A percentile compares a stretch with the other conserved stretches of the same genome.
Evolutionary conservation across 1,140 invertebrate genomes (phyloP).

Genomic region (Ceratoteleas bidentatus): DNA sequence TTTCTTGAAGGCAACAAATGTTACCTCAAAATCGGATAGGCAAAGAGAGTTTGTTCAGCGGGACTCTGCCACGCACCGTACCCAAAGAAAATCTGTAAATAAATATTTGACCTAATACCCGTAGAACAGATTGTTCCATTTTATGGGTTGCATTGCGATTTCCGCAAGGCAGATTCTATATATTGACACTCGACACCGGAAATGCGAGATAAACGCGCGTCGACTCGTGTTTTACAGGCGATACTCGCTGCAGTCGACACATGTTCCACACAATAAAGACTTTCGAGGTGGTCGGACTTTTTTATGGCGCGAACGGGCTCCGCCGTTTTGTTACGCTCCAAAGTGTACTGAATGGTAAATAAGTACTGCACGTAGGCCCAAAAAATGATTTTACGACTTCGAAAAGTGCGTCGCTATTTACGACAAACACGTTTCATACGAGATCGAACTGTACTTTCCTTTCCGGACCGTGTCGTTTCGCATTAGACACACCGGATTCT

Average conservation of each 20-base stretch:
- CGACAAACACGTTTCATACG: slow-evolving; percentile 26
- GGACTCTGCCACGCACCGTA: not conserved
- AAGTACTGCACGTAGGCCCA: slow-evolving; percentile 3
- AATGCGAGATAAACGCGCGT: slow-evolving; percentile 41
- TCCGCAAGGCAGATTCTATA: slow-evolving; percentile 18
- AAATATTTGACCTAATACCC: slow-evolving; percentile 38
- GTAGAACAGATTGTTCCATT: slow-evolving; percentile 29
- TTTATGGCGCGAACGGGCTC: slow-evolving; percentile 30
- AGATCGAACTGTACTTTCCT: slow-evolving; percentile 16
- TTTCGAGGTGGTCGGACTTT: slow-evolving; percentile 41
- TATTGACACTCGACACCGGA: slow-evolving; percentile 53
- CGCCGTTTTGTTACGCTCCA: slow-evolving; percentile 27
- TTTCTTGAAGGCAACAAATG: not conserved
- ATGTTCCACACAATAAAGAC: slow-evolving; percentile 51
- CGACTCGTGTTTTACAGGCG: slow-evolving; percentile 44
- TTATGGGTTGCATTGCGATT: slow-evolving; percentile 18
- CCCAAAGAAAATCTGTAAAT: slow-evolving; percentile 12
- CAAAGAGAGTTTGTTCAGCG: slow-evolving; percentile 6
- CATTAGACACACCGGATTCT: slow-evolving; percentile 22
- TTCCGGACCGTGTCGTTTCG: slow-evolving; percentile 1
- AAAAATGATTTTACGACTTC: slow-evolving; percentile 26
- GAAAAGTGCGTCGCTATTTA: slow-evolving; percentile 31
- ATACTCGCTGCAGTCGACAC: slow-evolving; percentile 39
- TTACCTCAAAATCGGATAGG: not conserved
- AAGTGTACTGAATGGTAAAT: slow-evolving; percentile 35